Evolutionary conservation across 2,113 vertebrate genomes (phyloP), one percentile per base, ranked within the genome.

Genomic region (Ceuthmochares aereus): DNA sequence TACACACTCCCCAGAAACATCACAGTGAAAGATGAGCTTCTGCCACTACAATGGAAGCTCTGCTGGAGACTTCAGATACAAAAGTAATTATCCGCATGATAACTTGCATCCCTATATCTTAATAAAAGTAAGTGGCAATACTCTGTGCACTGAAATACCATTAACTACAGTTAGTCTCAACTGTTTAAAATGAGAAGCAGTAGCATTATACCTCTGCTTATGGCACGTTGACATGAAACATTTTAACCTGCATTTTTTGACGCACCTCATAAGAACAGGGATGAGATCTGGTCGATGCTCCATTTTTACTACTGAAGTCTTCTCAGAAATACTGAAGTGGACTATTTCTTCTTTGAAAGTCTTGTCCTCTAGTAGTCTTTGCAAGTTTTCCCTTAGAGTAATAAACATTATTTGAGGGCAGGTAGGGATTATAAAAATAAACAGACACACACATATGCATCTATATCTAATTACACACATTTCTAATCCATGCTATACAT

Each of bases 321-420:
- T 99, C 95, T 99, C 99, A 27, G 99, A 98, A 93, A 99, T 99
- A 96, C 98, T 99, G 94, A 99, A 99, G 97, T 98, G 99, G 34
- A 99, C 98, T 30, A 99, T 99, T 97, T 99, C 99, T 87, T 99
- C 99, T 96, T 99, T 99, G 97, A 99, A 99, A 94, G 97, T 98
- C 96, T 98, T 99, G 97, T 99, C 99, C 3, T 99, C 98, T 92
- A 99, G 97, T 1, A 99, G 97, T 62, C 98, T 98, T 96, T 99
- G 97, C n/a, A 99, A 98, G 83, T 99, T 99, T 94, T 99, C 99
- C 96, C 99, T 99, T 94, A 89, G 85, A 91, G 45, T 79, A 92
- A 23, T 54, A 90, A 96, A 96, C 6, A 60, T 54, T 43, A 85
- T 83, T 66, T 89, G 42, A 89, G 20, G 27, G 70, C 14, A 84